phyloP scores from a whole-genome alignment of 1,140 invertebrate species.

The Meloidogyne exigua region DNA sequence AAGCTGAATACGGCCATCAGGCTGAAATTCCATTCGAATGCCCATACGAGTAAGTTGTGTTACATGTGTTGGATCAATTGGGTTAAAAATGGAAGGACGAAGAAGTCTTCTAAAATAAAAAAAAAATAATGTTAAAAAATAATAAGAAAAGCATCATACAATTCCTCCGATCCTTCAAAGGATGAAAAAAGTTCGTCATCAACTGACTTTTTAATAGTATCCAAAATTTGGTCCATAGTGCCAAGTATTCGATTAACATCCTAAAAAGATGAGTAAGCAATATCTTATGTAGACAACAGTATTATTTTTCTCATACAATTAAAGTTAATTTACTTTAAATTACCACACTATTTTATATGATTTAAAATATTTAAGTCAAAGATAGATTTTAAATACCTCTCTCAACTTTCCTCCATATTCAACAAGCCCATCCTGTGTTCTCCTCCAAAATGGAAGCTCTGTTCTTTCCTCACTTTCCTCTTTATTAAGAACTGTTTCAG shows the following conservation, averaged over 20 bases:
- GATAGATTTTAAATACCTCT: not conserved
- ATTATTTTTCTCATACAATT: not conserved
- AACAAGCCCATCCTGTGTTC: not conserved
- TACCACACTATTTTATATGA: too few relatives aligned
- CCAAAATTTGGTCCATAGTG: not conserved
- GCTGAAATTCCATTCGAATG: slow-evolving; percentile 75
- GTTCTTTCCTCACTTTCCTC: not conserved
- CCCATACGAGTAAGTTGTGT: slow-evolving; percentile 86
- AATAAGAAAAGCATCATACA: not conserved
- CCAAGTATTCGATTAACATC: not conserved
- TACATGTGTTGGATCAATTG: slow-evolving; percentile 84
- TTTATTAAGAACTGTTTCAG: too few relatives aligned
- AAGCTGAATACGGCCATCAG: slow-evolving; percentile 84
- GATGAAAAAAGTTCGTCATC: slow-evolving; percentile 7
- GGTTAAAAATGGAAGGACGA: slow-evolving; percentile 68
- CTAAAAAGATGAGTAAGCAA: slow-evolving; percentile 8
- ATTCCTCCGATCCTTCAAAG: slow-evolving; percentile 10
- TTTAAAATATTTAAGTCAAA: too few relatives aligned
- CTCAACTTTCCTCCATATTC: slow-evolving; percentile 4
- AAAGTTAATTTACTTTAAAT: too few relatives aligned
- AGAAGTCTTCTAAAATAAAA: slow-evolving; percentile 49
- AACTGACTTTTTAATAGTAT: slow-evolving; percentile 17
- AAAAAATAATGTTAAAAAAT: slow-evolving; percentile 36
- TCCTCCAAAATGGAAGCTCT: not conserved
- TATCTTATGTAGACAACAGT: not conserved